Evolutionary conservation across 2,797 vertebrate genomes (phyloP).

Genomic region (Hydrophis major): DNA sequence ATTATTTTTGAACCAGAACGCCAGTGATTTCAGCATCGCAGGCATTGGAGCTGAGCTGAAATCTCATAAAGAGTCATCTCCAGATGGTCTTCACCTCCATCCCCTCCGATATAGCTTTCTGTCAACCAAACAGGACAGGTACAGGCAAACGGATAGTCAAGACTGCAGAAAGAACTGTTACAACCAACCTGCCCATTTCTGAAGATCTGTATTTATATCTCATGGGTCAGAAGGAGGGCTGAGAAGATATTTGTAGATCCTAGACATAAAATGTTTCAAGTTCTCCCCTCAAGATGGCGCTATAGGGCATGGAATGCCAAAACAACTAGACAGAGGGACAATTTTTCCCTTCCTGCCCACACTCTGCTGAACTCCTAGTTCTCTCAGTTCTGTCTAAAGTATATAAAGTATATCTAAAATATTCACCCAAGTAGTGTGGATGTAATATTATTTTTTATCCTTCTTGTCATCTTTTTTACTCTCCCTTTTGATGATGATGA

Average conservation of each 20-base stretch:
- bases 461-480: background rate
- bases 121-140: background rate
- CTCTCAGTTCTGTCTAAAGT: background rate
- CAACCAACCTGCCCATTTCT: background rate
- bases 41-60: background rate
- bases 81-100: no score
- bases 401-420: background rate
- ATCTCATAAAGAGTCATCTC: no score
- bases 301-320: background rate
- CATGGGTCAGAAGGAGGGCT: background rate
- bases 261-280: background rate
- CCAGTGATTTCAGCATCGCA: background rate
- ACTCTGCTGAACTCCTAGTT: background rate
- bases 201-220: background rate
- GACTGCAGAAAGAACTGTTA: background rate
- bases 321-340: background rate
- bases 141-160: background rate
- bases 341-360: background rate
- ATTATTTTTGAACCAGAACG: background rate
- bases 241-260: background rate
- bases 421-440: background rate
- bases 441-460: background rate
- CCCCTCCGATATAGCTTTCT: background rate
- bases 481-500: background rate
- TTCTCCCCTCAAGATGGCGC: background rate